Percentiles rank a stretch among this genome's conserved stretches.
Evolutionary conservation across 2,113 vertebrate species (phyloP).

Genomic region (Stegostoma tigrinum): DNA sequence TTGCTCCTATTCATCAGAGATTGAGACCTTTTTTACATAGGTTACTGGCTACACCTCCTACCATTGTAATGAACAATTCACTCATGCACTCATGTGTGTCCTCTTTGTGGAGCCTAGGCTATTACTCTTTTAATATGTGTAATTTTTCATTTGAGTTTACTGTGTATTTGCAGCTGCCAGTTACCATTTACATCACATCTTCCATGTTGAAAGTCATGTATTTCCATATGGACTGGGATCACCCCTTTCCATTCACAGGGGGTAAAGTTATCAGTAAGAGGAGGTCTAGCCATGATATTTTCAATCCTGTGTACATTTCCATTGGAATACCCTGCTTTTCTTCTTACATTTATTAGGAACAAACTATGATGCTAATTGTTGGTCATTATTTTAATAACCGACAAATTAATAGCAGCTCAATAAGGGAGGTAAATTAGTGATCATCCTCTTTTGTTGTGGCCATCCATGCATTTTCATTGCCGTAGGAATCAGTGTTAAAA

Average conservation of each 20-base stretch:
- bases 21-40: not conserved
- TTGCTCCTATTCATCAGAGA: not conserved
- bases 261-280: not conserved
- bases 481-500: not conserved
- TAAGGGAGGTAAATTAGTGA: slow-evolving; percentile 46
- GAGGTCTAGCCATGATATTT: not conserved
- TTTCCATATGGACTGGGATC: not conserved
- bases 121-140: not conserved
- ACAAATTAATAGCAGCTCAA: slow-evolving; percentile 42
- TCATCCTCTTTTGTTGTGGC: slow-evolving; percentile 45
- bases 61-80: not conserved
- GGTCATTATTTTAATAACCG: not conserved
- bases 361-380: not conserved
- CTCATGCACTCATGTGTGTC: no score
- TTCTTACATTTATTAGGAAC: not conserved
- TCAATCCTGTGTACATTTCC: not conserved
- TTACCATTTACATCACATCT: not conserved
- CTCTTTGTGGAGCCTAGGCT: no score
- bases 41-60: not conserved
- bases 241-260: not conserved
- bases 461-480: slow-evolving; percentile 29
- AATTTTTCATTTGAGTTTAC: not conserved
- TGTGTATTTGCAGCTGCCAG: not conserved
- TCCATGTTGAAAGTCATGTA: no score
- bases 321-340: not conserved